Evolutionary conservation across 2,888 invertebrate species (phyloP).

Genomic region (Acleris laterana): DNA sequence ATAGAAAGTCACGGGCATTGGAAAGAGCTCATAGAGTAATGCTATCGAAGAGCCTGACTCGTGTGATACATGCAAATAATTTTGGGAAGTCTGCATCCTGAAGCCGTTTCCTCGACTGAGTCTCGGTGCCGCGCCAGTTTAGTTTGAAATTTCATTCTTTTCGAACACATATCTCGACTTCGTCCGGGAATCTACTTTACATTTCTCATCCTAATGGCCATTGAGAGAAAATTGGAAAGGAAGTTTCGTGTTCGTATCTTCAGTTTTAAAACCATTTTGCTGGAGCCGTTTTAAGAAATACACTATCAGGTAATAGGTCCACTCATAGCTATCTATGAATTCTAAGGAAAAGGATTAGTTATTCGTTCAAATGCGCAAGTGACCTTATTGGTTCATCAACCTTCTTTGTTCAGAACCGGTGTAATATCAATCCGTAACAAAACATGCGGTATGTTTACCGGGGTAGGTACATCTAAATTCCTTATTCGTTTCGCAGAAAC

Average conservation of each 20-base stretch:
- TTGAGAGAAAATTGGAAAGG: slow-evolving; percentile 83
- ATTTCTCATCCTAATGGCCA: slow-evolving; percentile 84
- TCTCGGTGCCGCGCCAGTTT: slow-evolving; percentile 63
- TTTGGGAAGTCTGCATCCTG: slow-evolving; percentile 56
- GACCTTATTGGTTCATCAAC: too few relatives aligned
- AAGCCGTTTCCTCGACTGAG: slow-evolving; percentile 56
- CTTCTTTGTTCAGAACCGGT: neutral
- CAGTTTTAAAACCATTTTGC: slow-evolving; percentile 59
- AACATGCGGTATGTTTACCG: too few relatives aligned
- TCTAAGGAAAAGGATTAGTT: too few relatives aligned
- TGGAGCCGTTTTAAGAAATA: slow-evolving; percentile 60
- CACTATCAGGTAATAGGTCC: slow-evolving; percentile 52
- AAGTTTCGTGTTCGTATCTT: slow-evolving; percentile 75
- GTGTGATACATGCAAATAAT: slow-evolving; percentile 58
- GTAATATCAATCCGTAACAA: neutral
- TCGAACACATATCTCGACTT: slow-evolving; percentile 80
- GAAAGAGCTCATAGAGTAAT: slow-evolving; percentile 32
- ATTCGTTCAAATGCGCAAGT: too few relatives aligned
- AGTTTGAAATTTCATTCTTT: slow-evolving; percentile 80
- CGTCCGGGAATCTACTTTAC: slow-evolving; percentile 81
- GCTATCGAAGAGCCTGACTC: slow-evolving; percentile 23
- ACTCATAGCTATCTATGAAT: too few relatives aligned
- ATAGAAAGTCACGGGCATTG: slow-evolving; percentile 5
- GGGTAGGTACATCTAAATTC: slow-evolving; percentile 16
- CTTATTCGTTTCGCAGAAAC: slow-evolving; percentile 36